Evolutionary conservation across 2,888 invertebrate species (phyloP).

Genomic region (Tenthredo livida): DNA sequence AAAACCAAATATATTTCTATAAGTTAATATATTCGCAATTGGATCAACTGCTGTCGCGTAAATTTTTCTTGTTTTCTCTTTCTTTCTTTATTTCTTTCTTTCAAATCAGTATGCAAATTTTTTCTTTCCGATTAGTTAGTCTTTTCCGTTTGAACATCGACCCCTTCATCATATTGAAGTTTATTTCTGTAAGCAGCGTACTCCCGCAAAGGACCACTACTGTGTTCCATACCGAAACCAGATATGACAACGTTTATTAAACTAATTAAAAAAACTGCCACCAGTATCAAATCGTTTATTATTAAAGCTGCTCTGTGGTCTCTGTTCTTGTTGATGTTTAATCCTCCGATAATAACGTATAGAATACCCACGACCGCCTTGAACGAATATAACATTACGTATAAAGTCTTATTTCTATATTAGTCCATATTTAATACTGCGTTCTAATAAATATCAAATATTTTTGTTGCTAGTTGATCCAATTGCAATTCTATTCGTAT

Average conservation of each 20-base stretch:
- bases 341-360: constrained; percentile 90
- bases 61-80: too few species aligned
- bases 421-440: constrained; percentile 33
- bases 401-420: constrained; percentile 13
- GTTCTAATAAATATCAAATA: background rate
- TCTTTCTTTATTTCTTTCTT: too few species aligned
- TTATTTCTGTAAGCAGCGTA: background rate
- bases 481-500: constrained; percentile 57
- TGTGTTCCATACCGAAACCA: constrained; percentile 91
- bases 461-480: constrained; percentile 60
- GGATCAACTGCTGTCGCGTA: too few species aligned
- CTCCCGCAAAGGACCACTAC: constrained; percentile 80
- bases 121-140: background rate
- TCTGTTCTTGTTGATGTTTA: constrained; percentile 88
- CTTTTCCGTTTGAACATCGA: background rate
- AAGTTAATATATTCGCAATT: too few species aligned
- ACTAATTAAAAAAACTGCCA: constrained; percentile 90
- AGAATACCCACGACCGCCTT: constrained; percentile 91
- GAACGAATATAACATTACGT: constrained; percentile 68
- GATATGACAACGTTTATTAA: constrained; percentile 90
- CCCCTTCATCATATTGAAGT: background rate
- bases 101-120: background rate
- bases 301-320: constrained; percentile 89
- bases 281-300: constrained; percentile 89
- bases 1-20: background rate